phyloP scores from a whole-genome alignment of 2,797 vertebrate genomes.

The Hoplostethus atlanticus region DNA sequence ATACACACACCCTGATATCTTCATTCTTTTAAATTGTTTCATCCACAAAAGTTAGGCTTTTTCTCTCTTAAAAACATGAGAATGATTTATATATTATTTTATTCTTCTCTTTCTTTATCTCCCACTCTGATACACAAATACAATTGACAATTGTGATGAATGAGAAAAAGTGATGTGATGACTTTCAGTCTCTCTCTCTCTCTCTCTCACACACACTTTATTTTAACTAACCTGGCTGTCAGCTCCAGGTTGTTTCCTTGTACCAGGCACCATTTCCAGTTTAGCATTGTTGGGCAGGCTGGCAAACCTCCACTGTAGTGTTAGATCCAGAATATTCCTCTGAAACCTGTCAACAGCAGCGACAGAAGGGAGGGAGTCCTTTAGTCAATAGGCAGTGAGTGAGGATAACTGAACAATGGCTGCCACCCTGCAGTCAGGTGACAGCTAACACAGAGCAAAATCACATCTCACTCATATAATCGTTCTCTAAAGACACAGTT shows the following conservation, averaged over 20 bases:
- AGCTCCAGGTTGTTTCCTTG: constrained; percentile 77
- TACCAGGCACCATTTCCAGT: constrained; percentile 93
- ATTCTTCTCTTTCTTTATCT: background rate
- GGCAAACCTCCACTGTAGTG: constrained; percentile 94
- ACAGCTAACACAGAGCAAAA: background rate
- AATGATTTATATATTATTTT: background rate
- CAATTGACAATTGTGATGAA: no score
- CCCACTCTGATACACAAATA: background rate
- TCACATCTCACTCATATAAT: background rate
- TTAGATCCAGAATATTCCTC: constrained; percentile 92
- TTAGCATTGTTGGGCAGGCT: constrained; percentile 98
- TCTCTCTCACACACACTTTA: background rate
- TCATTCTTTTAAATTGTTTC: no score
- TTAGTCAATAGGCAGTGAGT: background rate
- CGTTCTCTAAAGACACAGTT: background rate
- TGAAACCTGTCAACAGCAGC: constrained; percentile 89
- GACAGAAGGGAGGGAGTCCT: background rate
- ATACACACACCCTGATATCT: no score
- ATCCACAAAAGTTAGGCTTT: no score
- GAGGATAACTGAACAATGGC: background rate
- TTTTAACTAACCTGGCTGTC: constrained; percentile 84
- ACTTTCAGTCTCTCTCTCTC: background rate
- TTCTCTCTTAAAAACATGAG: no score
- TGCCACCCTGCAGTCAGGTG: background rate
- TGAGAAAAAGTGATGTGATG: no score